Evolutionary conservation across 2,113 vertebrate genomes (phyloP).

Genomic region (Ophthalmotilapia sp.): DNA sequence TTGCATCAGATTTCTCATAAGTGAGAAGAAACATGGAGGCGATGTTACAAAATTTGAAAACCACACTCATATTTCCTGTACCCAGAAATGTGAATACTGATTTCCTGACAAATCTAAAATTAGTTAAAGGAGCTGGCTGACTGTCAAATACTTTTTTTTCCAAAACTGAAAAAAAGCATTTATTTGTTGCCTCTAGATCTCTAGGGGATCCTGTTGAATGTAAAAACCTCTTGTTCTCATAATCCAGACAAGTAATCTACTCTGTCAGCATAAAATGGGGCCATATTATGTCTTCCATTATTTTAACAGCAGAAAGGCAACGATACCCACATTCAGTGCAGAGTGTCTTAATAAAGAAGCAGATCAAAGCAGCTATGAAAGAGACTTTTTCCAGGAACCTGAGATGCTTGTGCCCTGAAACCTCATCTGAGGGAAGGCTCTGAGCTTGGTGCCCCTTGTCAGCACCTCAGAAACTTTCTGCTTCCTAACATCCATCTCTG

Average conservation of each 20-base stretch:
- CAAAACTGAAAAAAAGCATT: not conserved
- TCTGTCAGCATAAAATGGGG: not conserved
- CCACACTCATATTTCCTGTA: not conserved
- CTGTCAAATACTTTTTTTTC: not conserved
- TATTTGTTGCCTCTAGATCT: not conserved
- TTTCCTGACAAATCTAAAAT: not conserved
- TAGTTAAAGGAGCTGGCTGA: not conserved
- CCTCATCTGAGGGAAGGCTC: slow-evolving; percentile 26
- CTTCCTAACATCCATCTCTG: slow-evolving; percentile 41
- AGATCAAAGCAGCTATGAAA: not conserved
- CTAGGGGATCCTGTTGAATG: not conserved
- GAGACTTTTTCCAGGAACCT: not conserved
- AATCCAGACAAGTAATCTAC: not conserved
- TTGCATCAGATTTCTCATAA: not conserved
- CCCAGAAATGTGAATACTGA: not conserved
- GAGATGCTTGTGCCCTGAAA: slow-evolving; percentile 6
- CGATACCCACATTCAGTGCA: not conserved
- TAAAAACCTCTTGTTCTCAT: not conserved
- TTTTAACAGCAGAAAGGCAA: not conserved
- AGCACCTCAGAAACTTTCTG: slow-evolving; percentile 37
- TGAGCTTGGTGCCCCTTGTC: slow-evolving; percentile 36
- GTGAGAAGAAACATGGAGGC: not conserved
- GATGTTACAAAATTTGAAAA: not conserved
- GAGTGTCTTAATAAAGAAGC: not conserved
- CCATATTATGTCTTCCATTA: not conserved